Evolutionary conservation across 2,888 invertebrate species (phyloP).

Genomic region (Acrocera orbiculus): DNA sequence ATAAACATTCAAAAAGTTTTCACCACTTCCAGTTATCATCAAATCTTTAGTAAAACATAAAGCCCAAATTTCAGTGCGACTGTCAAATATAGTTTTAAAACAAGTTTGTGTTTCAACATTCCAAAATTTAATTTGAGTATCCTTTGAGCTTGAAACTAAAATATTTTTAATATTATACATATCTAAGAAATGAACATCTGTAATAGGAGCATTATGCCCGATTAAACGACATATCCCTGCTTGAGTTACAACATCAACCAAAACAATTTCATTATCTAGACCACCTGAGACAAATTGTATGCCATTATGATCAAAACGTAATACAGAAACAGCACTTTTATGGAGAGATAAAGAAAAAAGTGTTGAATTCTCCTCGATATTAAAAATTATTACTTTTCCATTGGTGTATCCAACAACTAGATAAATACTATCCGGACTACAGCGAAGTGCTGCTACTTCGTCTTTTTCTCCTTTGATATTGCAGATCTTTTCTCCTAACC

Average conservation of each 20-base stretch:
- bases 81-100: constrained; percentile 84
- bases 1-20: constrained; percentile 73
- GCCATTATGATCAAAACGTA: constrained; percentile 69
- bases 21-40: constrained; percentile 75
- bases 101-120: constrained; percentile 88
- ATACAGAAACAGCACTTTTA: constrained; percentile 59
- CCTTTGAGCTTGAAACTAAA: constrained; percentile 73
- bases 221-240: constrained; percentile 73
- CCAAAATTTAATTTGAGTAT: constrained; percentile 94
- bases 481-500: constrained; percentile 42
- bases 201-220: constrained; percentile 83
- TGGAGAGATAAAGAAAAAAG: constrained; percentile 51
- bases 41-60: constrained; percentile 61
- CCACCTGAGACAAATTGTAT: constrained; percentile 73
- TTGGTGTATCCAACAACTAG: constrained; percentile 86
- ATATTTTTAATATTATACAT: constrained; percentile 34
- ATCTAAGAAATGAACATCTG: constrained; percentile 58
- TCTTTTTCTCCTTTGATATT: constrained; percentile 65
- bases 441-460: constrained; percentile 57
- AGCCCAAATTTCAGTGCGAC: constrained; percentile 78
- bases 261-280: constrained; percentile 80
- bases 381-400: constrained; percentile 71
- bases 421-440: constrained; percentile 56
- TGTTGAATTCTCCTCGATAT: constrained; percentile 50
- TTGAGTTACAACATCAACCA: constrained; percentile 90